These are phyloP conservation scores for Aurelia coerulea DNA, from an alignment of 30 jellyfish, hydroid and myxozoan genomes.

Conservation along the genomic window DNA sequence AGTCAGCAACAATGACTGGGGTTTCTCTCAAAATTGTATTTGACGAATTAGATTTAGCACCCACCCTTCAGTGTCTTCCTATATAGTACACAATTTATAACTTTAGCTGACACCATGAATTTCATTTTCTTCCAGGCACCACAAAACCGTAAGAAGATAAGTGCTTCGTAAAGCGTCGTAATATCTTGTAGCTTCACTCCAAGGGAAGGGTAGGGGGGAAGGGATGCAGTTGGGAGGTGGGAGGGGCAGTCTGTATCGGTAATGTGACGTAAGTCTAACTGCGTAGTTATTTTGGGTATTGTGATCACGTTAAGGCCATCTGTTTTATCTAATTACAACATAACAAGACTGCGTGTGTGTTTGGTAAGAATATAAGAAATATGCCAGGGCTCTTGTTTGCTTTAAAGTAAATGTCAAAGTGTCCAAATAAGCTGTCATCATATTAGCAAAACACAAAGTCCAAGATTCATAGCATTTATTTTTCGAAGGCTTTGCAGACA, in stretches of 20 bases:
- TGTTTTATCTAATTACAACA: not conserved
- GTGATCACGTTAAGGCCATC: not conserved
- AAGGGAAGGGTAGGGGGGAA: conserved; percentile 89
- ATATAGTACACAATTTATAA: no score
- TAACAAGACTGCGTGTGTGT: not conserved
- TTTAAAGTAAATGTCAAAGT: no score
- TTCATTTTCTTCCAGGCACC: conserved; percentile 47
- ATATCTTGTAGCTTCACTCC: conserved; percentile 80
- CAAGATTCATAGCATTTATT: no score
- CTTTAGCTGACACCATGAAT: not conserved
- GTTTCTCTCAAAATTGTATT: no score
- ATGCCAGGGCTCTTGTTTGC: not conserved
- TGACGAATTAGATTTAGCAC: no score
- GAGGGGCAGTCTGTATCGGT: conserved; percentile 80
- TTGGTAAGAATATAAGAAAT: not conserved
- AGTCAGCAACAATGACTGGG: no score
- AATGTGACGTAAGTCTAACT: conserved; percentile 38
- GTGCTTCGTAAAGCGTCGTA: conserved; percentile 74
- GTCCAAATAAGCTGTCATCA: no score
- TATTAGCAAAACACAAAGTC: no score
- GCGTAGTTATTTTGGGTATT: conserved; percentile 58
- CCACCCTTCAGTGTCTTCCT: no score
- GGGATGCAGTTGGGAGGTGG: conserved; percentile 78
- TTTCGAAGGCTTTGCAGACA: no score
- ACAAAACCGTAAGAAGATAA: conserved; percentile 42